Conservation (phyloP, 2,113 vertebrate genomes). For the Bagarius yarrelli region DNA sequence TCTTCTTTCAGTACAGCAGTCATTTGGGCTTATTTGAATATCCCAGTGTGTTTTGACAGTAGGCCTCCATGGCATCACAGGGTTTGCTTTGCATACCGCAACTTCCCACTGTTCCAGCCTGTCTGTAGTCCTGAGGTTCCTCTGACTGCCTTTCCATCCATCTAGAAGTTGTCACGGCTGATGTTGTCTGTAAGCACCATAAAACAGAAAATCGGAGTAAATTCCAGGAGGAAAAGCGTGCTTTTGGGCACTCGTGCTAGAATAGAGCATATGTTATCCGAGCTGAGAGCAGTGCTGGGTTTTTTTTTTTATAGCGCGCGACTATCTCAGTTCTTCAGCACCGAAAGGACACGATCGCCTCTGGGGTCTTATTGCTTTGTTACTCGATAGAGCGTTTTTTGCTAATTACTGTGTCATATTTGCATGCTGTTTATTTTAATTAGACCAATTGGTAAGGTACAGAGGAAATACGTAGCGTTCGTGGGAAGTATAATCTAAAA, state of each 20-base stretch:
- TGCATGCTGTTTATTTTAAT: constrained; percentile 53
- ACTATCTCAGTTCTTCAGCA: constrained; percentile 34
- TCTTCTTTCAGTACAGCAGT: constrained; percentile 15
- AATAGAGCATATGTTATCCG: background rate
- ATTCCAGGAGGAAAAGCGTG: constrained; percentile 26
- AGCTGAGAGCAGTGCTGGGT: background rate
- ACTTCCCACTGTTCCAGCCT: constrained; percentile 28
- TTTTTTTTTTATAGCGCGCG: constrained; percentile 1
- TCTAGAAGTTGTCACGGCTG: constrained; percentile 22
- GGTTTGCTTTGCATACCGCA: constrained; percentile 18
- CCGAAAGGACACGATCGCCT: constrained; percentile 42
- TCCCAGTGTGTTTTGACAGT: constrained; percentile 25
- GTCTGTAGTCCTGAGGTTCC: constrained; percentile 34
- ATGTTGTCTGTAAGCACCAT: constrained; percentile 9
- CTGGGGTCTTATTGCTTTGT: constrained; percentile 45
- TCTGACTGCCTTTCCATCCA: constrained; percentile 9
- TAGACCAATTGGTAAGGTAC: constrained; percentile 47
- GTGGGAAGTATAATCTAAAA: constrained; percentile 43
- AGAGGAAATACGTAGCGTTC: constrained; percentile 34
- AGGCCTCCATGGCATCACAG: background rate
- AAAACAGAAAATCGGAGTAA: background rate
- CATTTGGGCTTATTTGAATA: constrained; percentile 29
- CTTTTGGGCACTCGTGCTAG: constrained; percentile 22
- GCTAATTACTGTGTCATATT: constrained; percentile 52
- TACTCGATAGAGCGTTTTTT: constrained; percentile 41